phyloP scores from a whole-genome alignment of 2,113 vertebrate genomes.

The Brienomyrus brachyistius region DNA sequence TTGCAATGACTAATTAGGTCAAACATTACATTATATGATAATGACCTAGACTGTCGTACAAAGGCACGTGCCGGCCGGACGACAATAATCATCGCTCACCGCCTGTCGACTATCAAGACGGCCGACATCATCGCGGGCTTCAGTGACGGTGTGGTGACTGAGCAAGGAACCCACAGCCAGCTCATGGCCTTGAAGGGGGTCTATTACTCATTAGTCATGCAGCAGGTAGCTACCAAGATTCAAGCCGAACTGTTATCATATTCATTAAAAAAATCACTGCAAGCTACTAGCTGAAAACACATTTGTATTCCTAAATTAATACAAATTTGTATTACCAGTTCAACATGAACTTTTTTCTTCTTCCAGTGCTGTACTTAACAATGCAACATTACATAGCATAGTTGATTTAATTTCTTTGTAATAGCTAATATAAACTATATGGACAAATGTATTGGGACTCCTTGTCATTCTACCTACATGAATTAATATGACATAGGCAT shows the following conservation, averaged over 20 bases:
- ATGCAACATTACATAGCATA: background rate
- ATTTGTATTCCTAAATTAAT: background rate
- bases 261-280: background rate
- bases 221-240: constrained; percentile 51
- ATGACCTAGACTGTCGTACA: background rate
- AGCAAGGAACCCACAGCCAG: constrained; percentile 60
- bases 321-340: too few species aligned
- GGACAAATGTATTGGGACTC: too few species aligned
- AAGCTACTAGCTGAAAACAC: background rate
- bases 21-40: background rate
- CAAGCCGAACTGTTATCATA: background rate
- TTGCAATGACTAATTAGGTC: background rate
- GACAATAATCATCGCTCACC: constrained; percentile 67
- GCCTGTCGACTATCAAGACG: constrained; percentile 61
- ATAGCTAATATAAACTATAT: background rate
- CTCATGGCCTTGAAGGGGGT: constrained; percentile 64
- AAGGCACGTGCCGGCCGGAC: constrained; percentile 64
- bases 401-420: too few species aligned
- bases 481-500: too few species aligned
- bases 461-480: too few species aligned
- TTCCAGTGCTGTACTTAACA: background rate
- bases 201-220: constrained; percentile 63
- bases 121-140: constrained; percentile 65
- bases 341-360: background rate
- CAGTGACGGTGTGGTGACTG: constrained; percentile 54